phyloP scores from a whole-genome alignment of 2,888 invertebrate genomes.

The Drosophila greeni region DNA sequence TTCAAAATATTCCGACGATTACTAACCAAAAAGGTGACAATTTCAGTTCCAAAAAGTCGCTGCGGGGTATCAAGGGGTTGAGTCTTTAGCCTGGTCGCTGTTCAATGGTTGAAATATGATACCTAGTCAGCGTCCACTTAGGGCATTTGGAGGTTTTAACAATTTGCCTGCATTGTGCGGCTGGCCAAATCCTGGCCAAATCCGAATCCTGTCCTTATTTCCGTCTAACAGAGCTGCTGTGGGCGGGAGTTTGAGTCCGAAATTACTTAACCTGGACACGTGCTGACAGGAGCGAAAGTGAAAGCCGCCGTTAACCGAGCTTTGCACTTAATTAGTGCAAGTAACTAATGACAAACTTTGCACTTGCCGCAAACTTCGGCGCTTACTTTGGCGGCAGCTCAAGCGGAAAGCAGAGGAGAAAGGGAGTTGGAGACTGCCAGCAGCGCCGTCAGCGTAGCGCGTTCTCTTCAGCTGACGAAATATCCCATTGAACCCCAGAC shows the following conservation, averaged over 20 bases:
- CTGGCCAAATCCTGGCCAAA: conserved; percentile 30
- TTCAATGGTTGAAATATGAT: conserved; percentile 1
- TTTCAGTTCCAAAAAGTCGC: background rate
- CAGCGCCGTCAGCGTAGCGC: background rate
- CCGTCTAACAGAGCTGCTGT: background rate
- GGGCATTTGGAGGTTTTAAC: conserved; percentile 14
- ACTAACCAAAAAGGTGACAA: background rate
- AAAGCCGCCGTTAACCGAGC: conserved; percentile 41
- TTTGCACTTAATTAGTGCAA: conserved; percentile 67
- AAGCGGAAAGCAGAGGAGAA: conserved; percentile 33
- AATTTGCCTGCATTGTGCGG: conserved; percentile 32
- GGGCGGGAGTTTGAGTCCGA: conserved; percentile 6
- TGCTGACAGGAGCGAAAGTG: conserved; percentile 38
- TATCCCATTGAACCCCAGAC: conserved; percentile 11
- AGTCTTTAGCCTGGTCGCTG: background rate
- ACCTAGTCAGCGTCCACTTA: background rate
- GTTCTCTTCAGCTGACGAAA: conserved; percentile 15
- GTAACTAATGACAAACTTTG: conserved; percentile 66
- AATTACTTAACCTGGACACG: conserved; percentile 57
- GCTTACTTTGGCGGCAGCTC: conserved; percentile 35
- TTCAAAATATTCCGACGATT: background rate
- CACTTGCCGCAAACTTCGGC: conserved; percentile 30
- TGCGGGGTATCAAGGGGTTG: background rate
- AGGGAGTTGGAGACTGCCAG: background rate
- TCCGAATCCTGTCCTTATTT: background rate